These are phyloP conservation scores for Euclidia mi DNA, from an alignment of 2,888 invertebrate species.

Conservation along the genomic window DNA sequence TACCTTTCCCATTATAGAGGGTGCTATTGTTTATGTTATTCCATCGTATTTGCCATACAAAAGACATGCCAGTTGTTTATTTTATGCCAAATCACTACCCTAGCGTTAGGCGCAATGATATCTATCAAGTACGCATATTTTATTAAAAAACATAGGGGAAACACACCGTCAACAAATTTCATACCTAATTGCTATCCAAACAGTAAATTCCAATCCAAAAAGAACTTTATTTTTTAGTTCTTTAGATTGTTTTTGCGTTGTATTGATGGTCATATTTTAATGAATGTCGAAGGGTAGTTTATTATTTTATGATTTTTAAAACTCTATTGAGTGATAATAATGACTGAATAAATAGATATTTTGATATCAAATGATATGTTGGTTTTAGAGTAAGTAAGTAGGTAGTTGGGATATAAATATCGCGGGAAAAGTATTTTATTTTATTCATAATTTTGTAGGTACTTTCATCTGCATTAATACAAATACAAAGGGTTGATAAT, in stretches of 20 bases:
- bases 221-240: conserved; percentile 5
- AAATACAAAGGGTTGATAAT: no score
- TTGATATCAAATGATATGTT: conserved; percentile 51
- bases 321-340: conserved; percentile 55
- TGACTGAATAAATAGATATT: conserved; percentile 57
- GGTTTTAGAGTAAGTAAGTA: conserved; percentile 35
- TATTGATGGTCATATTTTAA: conserved; percentile 15
- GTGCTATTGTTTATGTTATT: conserved; percentile 86
- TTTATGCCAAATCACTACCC: conserved; percentile 88
- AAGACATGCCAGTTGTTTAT: conserved; percentile 84
- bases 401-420: no score
- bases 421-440: no score
- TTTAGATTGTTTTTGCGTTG: conserved; percentile 5
- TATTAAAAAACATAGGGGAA: conserved; percentile 84
- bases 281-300: conserved; percentile 37
- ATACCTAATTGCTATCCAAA: conserved; percentile 31
- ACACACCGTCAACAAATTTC: conserved; percentile 51
- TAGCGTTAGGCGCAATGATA: conserved; percentile 75
- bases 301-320: conserved; percentile 70
- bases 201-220: conserved; percentile 8
- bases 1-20: conserved; percentile 71
- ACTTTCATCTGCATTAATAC: no score
- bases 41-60: conserved; percentile 82
- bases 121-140: conserved; percentile 82
- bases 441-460: no score